These are phyloP conservation scores for Urocolius indicus DNA, from an alignment of 2,113 vertebrate genomes.

Conservation along the genomic window DNA sequence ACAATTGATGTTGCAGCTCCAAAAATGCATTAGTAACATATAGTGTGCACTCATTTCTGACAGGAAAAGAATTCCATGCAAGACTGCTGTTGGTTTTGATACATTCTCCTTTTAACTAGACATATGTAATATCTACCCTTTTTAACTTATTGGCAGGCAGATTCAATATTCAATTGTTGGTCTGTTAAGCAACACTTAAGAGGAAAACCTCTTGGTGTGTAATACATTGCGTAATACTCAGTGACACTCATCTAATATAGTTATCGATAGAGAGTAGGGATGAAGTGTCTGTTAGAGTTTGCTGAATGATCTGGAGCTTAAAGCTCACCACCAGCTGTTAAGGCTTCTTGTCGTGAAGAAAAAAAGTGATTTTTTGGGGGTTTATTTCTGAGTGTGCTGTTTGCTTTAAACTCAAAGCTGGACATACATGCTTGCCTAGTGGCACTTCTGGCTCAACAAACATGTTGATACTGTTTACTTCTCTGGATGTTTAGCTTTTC, in stretches of 20 bases:
- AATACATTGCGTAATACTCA: background rate
- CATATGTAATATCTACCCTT: background rate
- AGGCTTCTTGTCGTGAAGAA: background rate
- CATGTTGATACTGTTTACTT: background rate
- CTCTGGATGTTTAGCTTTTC: constrained; percentile 15
- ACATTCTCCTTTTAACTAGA: background rate
- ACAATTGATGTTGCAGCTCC: background rate
- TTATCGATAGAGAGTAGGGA: background rate
- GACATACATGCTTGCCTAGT: background rate
- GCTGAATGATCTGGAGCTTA: constrained; percentile 1
- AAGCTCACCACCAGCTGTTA: background rate
- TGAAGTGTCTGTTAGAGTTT: background rate
- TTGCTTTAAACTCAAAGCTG: constrained; percentile 3
- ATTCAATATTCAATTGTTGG: background rate
- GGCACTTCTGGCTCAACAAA: background rate
- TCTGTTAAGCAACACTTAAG: background rate
- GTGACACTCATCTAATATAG: background rate
- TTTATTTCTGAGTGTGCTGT: background rate
- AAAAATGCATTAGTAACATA: background rate
- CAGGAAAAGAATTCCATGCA: background rate
- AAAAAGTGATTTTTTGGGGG: background rate
- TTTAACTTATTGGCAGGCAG: background rate
- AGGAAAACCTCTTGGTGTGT: background rate
- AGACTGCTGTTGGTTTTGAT: background rate
- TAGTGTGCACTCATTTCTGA: background rate